A percentile compares a stretch with the other conserved stretches of the same genome.
Conservation (phyloP, 2,797 vertebrate species). For the Mionectes olivaceus region DNA sequence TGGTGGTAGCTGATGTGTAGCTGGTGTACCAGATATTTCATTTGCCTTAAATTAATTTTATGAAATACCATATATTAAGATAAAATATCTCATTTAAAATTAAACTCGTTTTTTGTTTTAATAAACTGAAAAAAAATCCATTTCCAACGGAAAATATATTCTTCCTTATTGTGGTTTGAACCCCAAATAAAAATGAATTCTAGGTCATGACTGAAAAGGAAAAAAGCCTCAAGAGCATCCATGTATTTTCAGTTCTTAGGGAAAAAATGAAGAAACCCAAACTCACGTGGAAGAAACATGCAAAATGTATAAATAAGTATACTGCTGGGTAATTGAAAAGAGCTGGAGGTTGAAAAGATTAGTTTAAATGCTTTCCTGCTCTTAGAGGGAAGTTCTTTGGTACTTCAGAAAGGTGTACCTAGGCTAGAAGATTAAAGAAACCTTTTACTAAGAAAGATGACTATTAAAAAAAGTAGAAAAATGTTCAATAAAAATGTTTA, state of each 20-base stretch:
- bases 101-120: neutral
- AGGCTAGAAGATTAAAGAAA: neutral
- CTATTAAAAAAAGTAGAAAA: neutral
- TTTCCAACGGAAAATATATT: neutral
- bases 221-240: neutral
- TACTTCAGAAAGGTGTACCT: neutral
- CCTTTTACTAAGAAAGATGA: neutral
- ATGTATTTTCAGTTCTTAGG: neutral
- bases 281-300: neutral
- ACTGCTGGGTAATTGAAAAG: neutral
- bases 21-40: neutral
- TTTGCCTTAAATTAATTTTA: neutral
- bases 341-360: neutral
- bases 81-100: neutral
- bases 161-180: neutral
- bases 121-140: neutral
- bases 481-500: neutral
- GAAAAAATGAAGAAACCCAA: neutral
- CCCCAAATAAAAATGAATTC: neutral
- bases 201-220: neutral
- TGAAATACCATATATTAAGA: neutral
- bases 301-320: neutral
- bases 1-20: neutral
- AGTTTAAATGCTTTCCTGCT: neutral
- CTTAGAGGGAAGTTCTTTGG: neutral